These are phyloP conservation scores for Gastrophysa polygoni DNA, from an alignment of 2,888 invertebrate genomes.

Conservation along the genomic window DNA sequence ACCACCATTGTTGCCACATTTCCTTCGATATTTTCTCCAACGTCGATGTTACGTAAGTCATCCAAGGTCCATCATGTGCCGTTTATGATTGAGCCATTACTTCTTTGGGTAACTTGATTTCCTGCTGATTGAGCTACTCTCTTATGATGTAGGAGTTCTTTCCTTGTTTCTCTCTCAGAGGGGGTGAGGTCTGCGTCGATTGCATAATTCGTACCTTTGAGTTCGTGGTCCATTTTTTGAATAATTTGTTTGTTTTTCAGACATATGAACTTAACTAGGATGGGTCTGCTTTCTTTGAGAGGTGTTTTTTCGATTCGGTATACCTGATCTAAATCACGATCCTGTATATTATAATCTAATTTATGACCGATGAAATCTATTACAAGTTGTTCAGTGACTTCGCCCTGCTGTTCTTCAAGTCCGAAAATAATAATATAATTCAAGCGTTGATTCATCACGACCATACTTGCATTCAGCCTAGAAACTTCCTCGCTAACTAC, in stretches of 20 bases:
- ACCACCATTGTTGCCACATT: constrained; percentile 3
- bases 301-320: neutral
- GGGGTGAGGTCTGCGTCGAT: neutral
- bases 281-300: neutral
- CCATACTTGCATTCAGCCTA: neutral
- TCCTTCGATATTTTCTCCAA: constrained; percentile 6
- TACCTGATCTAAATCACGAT: constrained; percentile 1
- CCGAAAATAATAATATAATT: neutral
- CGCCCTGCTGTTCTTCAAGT: neutral
- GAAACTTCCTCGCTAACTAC: neutral
- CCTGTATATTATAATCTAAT: neutral
- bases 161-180: neutral
- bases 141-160: constrained; percentile 1
- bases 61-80: no score
- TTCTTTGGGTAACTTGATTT: neutral
- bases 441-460: neutral
- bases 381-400: neutral
- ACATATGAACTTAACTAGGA: neutral
- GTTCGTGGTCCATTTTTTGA: neutral
- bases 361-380: neutral
- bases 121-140: neutral
- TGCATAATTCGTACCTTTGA: constrained; percentile 1
- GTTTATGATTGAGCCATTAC: neutral
- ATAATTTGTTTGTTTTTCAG: neutral
- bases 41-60: neutral